Evolutionary conservation across 2,888 invertebrate genomes (phyloP).

Genomic region (Merodon equestris): DNA sequence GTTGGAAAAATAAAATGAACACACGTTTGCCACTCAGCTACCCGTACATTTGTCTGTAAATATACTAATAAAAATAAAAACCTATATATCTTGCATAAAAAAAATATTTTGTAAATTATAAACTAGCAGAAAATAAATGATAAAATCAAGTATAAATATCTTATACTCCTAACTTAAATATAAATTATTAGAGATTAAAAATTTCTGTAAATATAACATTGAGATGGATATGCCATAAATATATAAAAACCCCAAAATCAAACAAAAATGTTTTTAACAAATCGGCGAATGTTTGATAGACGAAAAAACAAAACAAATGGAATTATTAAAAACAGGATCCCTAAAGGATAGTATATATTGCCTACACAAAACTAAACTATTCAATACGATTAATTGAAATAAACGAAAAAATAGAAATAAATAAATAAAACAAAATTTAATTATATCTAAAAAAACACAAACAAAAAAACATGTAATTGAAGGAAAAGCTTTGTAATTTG

Average conservation of each 20-base stretch:
- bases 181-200: conserved; percentile 17
- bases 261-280: conserved; percentile 47
- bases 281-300: conserved; percentile 43
- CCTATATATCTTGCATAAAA: conserved; percentile 10
- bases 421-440: conserved; percentile 45
- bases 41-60: conserved; percentile 50
- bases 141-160: too few species aligned
- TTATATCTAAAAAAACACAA: not conserved
- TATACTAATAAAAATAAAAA: conserved; percentile 38
- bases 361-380: conserved; percentile 58
- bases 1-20: conserved; percentile 15
- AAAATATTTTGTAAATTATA: conserved; percentile 46
- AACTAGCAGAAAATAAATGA: conserved; percentile 9
- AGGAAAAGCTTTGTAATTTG: conserved; percentile 55
- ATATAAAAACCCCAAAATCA: conserved; percentile 42
- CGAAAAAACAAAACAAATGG: conserved; percentile 28
- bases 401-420: conserved; percentile 22
- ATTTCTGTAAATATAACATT: conserved; percentile 49
- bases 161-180: conserved; percentile 1
- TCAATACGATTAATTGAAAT: conserved; percentile 46
- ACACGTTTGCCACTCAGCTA: conserved; percentile 34
- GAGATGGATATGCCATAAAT: conserved; percentile 12
- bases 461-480: conserved; percentile 30
- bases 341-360: conserved; percentile 7
- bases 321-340: conserved; percentile 42